Evolutionary conservation across 2,888 invertebrate species (phyloP).

Genomic region (Xylophagus ater): DNA sequence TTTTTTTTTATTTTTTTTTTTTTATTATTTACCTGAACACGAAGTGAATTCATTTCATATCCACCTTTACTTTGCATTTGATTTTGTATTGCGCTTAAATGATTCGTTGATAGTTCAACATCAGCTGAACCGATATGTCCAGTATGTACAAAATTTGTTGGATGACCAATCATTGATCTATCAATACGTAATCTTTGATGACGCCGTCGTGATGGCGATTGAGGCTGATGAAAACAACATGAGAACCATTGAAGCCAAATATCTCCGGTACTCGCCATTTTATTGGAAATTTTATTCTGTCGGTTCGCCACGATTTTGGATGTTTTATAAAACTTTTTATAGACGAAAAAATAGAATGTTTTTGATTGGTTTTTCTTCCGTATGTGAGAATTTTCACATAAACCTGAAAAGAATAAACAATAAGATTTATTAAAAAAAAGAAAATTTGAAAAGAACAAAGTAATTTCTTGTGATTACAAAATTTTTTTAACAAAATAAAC

Average conservation of each 20-base stretch:
- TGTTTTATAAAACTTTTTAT: no score
- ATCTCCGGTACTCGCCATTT: conserved; percentile 60
- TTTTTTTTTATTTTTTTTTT: no score
- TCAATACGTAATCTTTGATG: conserved; percentile 68
- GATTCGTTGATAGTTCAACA: conserved; percentile 69
- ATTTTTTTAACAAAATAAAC: no score
- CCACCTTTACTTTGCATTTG: conserved; percentile 97
- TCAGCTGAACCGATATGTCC: conserved; percentile 81
- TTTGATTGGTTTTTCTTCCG: no score
- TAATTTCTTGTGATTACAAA: no score
- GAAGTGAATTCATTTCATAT: conserved; percentile 56
- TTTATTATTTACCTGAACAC: conserved; percentile 36
- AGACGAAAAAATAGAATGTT: no score
- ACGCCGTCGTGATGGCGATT: conserved; percentile 57
- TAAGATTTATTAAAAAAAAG: no score
- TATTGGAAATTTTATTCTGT: conserved; percentile 23
- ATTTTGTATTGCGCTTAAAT: conserved; percentile 77
- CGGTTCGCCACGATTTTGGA: conserved; percentile 25
- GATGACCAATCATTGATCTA: conserved; percentile 90
- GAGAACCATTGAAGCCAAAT: conserved; percentile 89
- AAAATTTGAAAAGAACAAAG: no score
- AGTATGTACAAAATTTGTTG: conserved; percentile 92
- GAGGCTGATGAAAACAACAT: conserved; percentile 75
- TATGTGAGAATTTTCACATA: no score
- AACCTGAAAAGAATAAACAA: no score